Conservation (phyloP, 53 echinoderm and acorn worm species). For the Henricia sp. region DNA sequence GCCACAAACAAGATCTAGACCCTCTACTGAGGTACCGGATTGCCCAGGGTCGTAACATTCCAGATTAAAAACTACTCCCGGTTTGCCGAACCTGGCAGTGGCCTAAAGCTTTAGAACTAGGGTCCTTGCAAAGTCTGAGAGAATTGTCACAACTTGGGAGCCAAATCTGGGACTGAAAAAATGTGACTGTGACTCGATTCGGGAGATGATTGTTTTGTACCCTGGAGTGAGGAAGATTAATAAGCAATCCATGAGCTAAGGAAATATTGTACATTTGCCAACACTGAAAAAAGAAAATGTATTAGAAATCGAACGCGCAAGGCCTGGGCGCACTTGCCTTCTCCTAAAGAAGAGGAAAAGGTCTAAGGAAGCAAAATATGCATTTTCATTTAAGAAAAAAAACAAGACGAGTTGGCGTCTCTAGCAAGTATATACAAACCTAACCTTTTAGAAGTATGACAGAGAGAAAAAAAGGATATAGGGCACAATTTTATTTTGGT, state of each 20-base stretch:
- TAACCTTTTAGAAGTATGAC: too few relatives aligned
- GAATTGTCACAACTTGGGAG: neutral
- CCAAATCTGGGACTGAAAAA: neutral
- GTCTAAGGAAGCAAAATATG: too few relatives aligned
- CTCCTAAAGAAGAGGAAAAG: too few relatives aligned
- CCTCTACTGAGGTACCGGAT: constrained; percentile 21
- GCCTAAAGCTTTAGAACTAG: neutral
- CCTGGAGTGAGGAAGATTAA: neutral
- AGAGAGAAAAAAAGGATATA: too few relatives aligned
- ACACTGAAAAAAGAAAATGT: too few relatives aligned
- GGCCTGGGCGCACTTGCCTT: too few relatives aligned
- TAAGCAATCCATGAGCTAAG: neutral
- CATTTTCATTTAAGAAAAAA: too few relatives aligned
- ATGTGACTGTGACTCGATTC: constrained; percentile 55
- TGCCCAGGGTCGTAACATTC: constrained; percentile 12
- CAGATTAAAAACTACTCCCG: constrained; percentile 29
- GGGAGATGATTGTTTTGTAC: constrained; percentile 17
- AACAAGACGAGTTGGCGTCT: too few relatives aligned
- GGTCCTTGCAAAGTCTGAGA: neutral
- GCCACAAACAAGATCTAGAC: constrained; percentile 54
- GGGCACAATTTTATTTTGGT: too few relatives aligned
- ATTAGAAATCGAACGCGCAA: too few relatives aligned
- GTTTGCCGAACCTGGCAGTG: neutral
- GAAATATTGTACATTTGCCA: too few relatives aligned
- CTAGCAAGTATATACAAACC: too few relatives aligned